Evolutionary conservation across 2,888 invertebrate genomes (phyloP), one percentile per base, ranked within the genome.

Genomic region (Gerris lacustris): DNA sequence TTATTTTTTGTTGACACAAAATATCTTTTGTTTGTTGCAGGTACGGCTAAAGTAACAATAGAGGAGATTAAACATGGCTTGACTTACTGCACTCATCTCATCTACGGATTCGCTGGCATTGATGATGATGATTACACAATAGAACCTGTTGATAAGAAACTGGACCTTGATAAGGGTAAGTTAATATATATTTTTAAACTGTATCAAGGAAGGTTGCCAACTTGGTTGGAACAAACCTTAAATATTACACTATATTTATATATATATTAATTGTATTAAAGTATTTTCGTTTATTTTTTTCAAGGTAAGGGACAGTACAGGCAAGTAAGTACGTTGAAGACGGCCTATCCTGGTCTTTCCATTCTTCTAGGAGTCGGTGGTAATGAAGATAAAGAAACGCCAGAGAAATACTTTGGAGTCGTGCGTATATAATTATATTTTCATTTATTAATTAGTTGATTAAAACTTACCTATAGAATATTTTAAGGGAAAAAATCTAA

Each of bases 101-200:
- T 91, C 43, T 92, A 92, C 78, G 91, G 91, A 43, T 90, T 84
- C 77, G 91, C 91, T 44, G 90, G 88, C 18, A 84, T 92, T 68
- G 87, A 89, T 76, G 83, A 86, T 31, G 86, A 86, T 67, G 87
- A 85, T 71, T 87, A 85, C 80, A 89, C 90, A 80, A 81, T 90
- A 77, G 82, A 87, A 45, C 86, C 91, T 5, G 81, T 88, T 70
- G 88, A 91, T 77, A 88, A 89, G 75, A 85, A 86, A 77, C 81
- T 90, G 68, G 92, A 92, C 76, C 84, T 77, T 55, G 77, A 77
- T 68, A 76, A 89, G 68, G 91, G 90, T 75, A 71, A 70, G 66
- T 5, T 31, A 4, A 2, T 31, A 31, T 31, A 31, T 31, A 1
- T 31, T 31, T 31, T 31, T 31, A 31, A 31, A 2, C 31, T 31